A percentile compares a stretch with the other conserved stretches of the same genome.
Evolutionary conservation across 2,113 vertebrate species (phyloP).

Genomic region (Pogonocichla stellata): DNA sequence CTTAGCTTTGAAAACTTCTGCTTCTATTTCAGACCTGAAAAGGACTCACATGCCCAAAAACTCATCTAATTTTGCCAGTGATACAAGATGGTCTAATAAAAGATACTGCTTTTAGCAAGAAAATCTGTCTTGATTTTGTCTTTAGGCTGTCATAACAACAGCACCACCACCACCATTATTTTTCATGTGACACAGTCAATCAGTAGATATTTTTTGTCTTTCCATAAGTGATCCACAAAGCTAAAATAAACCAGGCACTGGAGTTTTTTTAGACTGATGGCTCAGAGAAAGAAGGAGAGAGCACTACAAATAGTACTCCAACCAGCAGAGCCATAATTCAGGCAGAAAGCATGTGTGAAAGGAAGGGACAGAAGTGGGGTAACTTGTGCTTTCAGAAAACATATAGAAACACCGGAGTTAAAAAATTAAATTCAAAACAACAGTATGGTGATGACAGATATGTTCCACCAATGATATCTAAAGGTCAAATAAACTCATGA

Average conservation of each 20-base stretch:
- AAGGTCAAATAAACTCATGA: neutral
- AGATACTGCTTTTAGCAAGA: neutral
- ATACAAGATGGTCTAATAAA: conserved; percentile 4
- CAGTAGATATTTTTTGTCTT: neutral
- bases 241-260: conserved; percentile 6
- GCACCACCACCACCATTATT: neutral
- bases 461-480: neutral
- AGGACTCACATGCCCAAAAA: conserved; percentile 7
- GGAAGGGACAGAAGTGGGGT: neutral
- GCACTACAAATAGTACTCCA: neutral
- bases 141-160: conserved; percentile 39
- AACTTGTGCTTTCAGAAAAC: neutral
- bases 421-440: neutral
- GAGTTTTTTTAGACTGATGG: neutral
- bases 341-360: neutral
- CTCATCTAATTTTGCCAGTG: neutral
- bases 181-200: conserved; percentile 3
- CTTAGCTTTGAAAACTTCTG: neutral
- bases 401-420: neutral
- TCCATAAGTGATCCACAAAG: neutral
- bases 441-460: neutral
- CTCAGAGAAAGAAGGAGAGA: neutral
- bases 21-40: conserved; percentile 1
- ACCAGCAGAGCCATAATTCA: neutral
- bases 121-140: conserved; percentile 12